Percentiles rank a stretch among this genome's conserved stretches.
Conservation (phyloP, 2,797 vertebrate species). For the Lepilemur septentrionalis region DNA sequence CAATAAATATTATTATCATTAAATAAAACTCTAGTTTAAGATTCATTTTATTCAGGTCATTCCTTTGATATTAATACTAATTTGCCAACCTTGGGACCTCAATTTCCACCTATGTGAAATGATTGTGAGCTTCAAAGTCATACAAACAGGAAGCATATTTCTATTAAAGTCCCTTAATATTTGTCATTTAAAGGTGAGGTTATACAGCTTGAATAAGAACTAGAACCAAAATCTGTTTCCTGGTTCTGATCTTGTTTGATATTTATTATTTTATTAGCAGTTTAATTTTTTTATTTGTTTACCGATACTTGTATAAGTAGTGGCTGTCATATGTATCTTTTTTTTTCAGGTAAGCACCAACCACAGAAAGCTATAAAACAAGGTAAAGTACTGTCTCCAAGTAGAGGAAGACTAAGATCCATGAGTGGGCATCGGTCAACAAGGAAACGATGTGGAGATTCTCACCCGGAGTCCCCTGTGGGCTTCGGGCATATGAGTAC, state of each 20-base stretch:
- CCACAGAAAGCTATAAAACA: not conserved
- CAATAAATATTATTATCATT: not conserved
- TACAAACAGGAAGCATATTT: not conserved
- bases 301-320: not conserved
- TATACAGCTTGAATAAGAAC: not conserved
- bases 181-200: slow-evolving; percentile 32
- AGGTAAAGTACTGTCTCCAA: slow-evolving; percentile 38
- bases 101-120: not conserved
- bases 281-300: not conserved
- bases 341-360: slow-evolving; percentile 24
- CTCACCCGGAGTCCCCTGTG: slow-evolving; percentile 85
- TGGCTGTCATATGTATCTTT: not conserved
- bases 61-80: slow-evolving; percentile 3
- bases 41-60: not conserved
- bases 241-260: not conserved
- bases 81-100: not conserved
- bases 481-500: slow-evolving; percentile 81
- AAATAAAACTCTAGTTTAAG: slow-evolving; percentile 22
- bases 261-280: not conserved
- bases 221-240: not conserved
- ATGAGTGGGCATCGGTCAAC: slow-evolving; percentile 89
- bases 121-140: not conserved
- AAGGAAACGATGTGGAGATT: slow-evolving; percentile 88
- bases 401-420: slow-evolving; percentile 76
- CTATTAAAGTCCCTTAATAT: not conserved